A percentile compares a stretch with the other conserved stretches of the same genome.
Evolutionary conservation across 2,797 vertebrate genomes (phyloP).

Genomic region (Aplochiton taeniatus): DNA sequence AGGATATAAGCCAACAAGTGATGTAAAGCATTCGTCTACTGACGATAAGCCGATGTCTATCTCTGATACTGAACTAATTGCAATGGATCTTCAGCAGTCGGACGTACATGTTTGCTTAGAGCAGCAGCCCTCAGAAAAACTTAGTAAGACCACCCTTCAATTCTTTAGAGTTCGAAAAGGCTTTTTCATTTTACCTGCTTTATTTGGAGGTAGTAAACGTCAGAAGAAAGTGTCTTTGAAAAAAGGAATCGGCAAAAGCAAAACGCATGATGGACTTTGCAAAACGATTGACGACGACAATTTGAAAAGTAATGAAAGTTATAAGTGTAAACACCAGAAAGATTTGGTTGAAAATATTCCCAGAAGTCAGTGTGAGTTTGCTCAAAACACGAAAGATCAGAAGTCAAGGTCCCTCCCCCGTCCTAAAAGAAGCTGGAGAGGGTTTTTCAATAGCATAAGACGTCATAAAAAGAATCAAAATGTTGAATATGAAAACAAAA

Average conservation of each 20-base stretch:
- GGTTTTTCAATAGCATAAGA: conserved; percentile 91
- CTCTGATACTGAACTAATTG: conserved; percentile 32
- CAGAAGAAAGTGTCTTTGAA: conserved; percentile 79
- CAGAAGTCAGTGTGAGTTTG: conserved; percentile 66
- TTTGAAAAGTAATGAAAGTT: conserved; percentile 58
- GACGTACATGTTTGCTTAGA: conserved; percentile 61
- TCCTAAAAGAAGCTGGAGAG: conserved; percentile 86
- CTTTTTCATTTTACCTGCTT: conserved; percentile 92
- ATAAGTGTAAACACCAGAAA: conserved; percentile 65
- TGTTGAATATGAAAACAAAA: conserved; percentile 73
- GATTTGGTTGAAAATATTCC: conserved; percentile 54
- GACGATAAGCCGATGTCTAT: conserved; percentile 43
- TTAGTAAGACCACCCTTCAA: conserved; percentile 88
- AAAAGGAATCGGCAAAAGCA: conserved; percentile 88
- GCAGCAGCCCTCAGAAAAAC: conserved; percentile 81
- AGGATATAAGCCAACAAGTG: conserved; percentile 56
- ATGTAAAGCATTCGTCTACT: conserved; percentile 47
- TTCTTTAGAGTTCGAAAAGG: conserved; percentile 92
- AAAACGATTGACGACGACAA: conserved; percentile 71
- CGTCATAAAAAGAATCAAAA: conserved; percentile 86
- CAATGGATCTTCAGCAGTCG: conserved; percentile 29
- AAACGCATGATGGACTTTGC: conserved; percentile 88
- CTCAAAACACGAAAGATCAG: conserved; percentile 60
- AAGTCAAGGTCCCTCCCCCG: conserved; percentile 81
- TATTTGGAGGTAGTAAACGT: conserved; percentile 88